These are phyloP conservation scores for Boleophthalmus pectinirostris DNA, from an alignment of 2,113 vertebrate species.

Conservation along the genomic window DNA sequence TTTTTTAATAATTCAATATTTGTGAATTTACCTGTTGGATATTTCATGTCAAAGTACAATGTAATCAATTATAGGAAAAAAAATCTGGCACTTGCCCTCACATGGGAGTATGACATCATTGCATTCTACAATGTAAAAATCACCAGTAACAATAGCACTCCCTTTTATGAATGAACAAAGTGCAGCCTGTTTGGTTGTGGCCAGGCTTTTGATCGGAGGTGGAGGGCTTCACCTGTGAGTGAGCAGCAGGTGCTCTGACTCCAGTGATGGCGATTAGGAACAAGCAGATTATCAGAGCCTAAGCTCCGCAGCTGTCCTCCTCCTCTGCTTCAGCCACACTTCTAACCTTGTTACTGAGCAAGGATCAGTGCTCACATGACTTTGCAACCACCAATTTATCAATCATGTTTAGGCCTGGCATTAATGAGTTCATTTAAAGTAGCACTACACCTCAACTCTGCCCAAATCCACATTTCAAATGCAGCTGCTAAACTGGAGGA, in stretches of 20 bases:
- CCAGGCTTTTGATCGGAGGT: neutral
- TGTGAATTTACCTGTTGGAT: too few relatives aligned
- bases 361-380: constrained; percentile 52
- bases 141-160: neutral
- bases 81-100: too few relatives aligned
- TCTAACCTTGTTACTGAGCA: constrained; percentile 67
- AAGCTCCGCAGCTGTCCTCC: constrained; percentile 68
- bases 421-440: too few relatives aligned
- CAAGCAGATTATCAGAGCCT: constrained; percentile 72
- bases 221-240: constrained; percentile 5
- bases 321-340: constrained; percentile 61
- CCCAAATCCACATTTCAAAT: too few relatives aligned
- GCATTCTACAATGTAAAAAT: too few relatives aligned
- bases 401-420: neutral
- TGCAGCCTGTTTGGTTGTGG: neutral
- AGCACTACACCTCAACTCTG: too few relatives aligned
- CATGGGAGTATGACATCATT: too few relatives aligned
- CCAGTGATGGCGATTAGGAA: constrained; percentile 73
- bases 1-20: too few relatives aligned
- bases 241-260: constrained; percentile 74
- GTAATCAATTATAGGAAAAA: too few relatives aligned
- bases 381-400: neutral
- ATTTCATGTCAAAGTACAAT: too few relatives aligned
- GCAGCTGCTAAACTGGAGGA: too few relatives aligned
- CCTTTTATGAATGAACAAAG: neutral